phyloP scores from a whole-genome alignment of 1,140 invertebrate species.

The Tetramorium simillimum region DNA sequence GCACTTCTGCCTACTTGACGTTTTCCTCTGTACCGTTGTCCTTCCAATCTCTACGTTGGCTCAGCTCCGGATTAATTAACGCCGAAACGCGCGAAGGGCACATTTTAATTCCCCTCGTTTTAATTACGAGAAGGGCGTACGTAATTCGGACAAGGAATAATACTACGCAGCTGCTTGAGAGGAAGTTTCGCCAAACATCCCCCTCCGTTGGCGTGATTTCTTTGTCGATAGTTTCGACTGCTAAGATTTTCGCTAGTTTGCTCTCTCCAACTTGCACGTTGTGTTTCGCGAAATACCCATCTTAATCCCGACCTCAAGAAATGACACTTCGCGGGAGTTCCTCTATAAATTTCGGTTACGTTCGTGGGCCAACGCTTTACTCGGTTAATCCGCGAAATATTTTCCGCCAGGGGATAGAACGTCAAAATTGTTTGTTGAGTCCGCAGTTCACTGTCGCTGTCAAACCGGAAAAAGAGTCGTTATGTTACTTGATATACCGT shows the following conservation, averaged over 20 bases:
- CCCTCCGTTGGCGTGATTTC: background rate
- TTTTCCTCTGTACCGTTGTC: background rate
- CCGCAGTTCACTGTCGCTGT: background rate
- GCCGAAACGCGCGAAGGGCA: constrained; percentile 3
- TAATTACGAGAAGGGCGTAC: constrained; percentile 45
- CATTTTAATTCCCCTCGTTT: constrained; percentile 59
- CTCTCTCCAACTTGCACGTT: background rate
- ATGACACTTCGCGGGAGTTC: constrained; percentile 61
- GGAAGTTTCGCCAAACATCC: background rate
- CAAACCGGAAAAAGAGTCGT: constrained; percentile 24
- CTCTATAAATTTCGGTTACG: constrained; percentile 66
- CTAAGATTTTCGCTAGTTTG: constrained; percentile 26
- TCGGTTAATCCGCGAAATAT: constrained; percentile 65
- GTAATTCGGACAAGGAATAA: constrained; percentile 32
- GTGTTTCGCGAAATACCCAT: background rate
- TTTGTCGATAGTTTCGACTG: background rate
- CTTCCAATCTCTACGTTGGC: background rate
- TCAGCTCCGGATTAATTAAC: constrained; percentile 60
- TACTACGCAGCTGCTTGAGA: background rate
- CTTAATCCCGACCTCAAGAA: constrained; percentile 57
- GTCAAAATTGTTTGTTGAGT: constrained; percentile 66
- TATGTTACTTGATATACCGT: constrained; percentile 15
- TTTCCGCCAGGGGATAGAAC: constrained; percentile 49
- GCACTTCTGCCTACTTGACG: background rate
- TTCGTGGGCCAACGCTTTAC: constrained; percentile 5